Base-by-base conservation (phyloP, 2,797 vertebrate genomes). In the Sebastes umbrosus region DNA sequence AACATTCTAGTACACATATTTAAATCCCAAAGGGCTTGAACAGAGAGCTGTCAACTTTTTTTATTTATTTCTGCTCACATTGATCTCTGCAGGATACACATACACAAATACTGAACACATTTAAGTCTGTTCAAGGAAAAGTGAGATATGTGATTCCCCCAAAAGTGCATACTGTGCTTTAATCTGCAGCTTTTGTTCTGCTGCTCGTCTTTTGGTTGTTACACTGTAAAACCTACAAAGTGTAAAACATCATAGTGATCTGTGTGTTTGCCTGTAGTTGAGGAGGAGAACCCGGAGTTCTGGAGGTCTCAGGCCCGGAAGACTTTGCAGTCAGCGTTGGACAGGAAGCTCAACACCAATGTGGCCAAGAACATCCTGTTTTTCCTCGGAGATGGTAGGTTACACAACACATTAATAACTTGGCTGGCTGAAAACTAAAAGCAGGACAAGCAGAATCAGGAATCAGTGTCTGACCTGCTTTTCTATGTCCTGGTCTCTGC, bases 381-480 rank as follows among this genome's bases (percentile, higher is more conserved):
- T 39, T 96, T 96, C 84, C 90, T 96, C 0, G 95, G 96, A 75
- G 96, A 96, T 55, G 96, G 96, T 96, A 73, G 79, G 90, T 85
- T 59, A 16, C 69, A 36, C 32, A 59, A 50, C 72, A 22, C 27
- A 3, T 46, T 27, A 3, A 75, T 70, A 29, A 70, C 6, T 18
- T 2, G 20, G 20, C 39, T 6, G 20, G 5, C 7, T 71, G 55
- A 57, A 14, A 60, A 1, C 43, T 46, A 4, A 46, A 46, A 18
- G 43, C 43, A 46, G 43, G 6, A 46, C 16, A 1, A 18, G 16
- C 43, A 0, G 16, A 46, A 18, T 46, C n/a, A 69, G 24, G 36
- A 83, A 39, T 63, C 24, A 65, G 13, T 39, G 20, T 25, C 32
- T 71, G 54, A 52, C 36, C 32, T 12, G 29, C 59, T 20, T 59